Conservation (phyloP, 2,888 invertebrate species). For the Amiota communis region DNA sequence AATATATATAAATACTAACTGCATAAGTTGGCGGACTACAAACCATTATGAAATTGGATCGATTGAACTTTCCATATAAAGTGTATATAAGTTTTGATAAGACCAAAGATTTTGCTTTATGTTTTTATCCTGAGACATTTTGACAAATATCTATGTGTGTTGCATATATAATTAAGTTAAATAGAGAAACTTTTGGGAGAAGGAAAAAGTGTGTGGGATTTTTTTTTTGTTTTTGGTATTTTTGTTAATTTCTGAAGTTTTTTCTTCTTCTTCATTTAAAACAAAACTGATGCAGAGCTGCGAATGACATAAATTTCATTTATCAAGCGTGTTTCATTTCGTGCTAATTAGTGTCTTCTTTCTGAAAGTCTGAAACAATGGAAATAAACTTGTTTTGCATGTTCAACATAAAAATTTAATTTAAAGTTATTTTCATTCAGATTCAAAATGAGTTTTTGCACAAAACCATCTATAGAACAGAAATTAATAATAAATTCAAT, state of each 20-base stretch:
- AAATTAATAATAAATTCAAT: too few species aligned
- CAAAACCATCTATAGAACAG: too few species aligned
- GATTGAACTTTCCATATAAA: too few species aligned
- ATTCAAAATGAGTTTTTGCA: too few species aligned
- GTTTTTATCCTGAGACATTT: background rate
- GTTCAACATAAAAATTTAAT: too few species aligned
- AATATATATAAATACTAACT: too few species aligned
- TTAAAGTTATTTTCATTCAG: too few species aligned
- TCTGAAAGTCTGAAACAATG: too few species aligned
- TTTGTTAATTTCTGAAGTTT: background rate
- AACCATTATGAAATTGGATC: too few species aligned
- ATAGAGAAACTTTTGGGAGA: background rate
- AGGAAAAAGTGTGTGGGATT: background rate
- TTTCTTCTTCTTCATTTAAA: background rate
- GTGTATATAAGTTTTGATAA: too few species aligned
- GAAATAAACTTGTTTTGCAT: too few species aligned
- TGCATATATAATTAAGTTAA: constrained; percentile 3
- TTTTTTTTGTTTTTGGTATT: background rate
- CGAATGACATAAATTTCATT: background rate
- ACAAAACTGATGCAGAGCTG: background rate
- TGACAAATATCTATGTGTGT: constrained; percentile 1
- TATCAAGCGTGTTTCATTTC: background rate
- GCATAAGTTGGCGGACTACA: too few species aligned
- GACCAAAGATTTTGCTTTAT: background rate
- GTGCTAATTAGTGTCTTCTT: background rate